Percentiles rank a stretch among this genome's conserved stretches.
Conservation (phyloP, 2,113 vertebrate genomes). For the Pantherophis guttatus region DNA sequence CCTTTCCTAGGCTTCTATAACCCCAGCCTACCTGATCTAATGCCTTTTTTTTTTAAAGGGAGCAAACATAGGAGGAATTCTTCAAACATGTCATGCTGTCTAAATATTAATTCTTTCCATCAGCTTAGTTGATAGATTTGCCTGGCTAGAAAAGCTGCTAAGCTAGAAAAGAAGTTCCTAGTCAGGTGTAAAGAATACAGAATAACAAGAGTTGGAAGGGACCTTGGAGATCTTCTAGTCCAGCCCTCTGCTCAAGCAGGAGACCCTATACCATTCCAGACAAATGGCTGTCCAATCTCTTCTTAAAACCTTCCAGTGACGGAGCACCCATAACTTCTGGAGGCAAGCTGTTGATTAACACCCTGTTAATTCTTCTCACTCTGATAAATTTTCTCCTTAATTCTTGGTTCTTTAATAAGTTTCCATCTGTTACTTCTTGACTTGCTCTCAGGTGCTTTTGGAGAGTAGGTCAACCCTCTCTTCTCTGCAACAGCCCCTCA, state of each 20-base stretch:
- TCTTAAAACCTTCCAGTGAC: neutral
- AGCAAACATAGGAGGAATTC: neutral
- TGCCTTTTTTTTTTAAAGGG: neutral
- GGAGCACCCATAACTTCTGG: neutral
- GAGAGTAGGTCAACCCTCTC: neutral
- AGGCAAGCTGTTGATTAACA: neutral
- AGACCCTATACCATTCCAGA: neutral
- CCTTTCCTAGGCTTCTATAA: neutral
- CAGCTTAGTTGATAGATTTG: neutral
- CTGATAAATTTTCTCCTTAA: neutral
- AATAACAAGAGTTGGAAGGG: neutral
- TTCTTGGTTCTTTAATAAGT: too few relatives aligned
- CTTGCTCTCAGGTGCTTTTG: neutral
- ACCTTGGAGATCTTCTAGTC: neutral
- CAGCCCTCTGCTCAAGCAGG: neutral
- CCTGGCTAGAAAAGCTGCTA: neutral
- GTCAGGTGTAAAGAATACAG: neutral
- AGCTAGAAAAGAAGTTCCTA: neutral
- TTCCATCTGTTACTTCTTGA: neutral
- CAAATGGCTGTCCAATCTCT: too few relatives aligned
- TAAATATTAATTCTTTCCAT: neutral
- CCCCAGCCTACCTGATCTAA: neutral
- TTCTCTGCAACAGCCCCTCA: neutral
- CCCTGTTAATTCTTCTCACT: too few relatives aligned
- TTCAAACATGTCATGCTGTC: neutral